Conservation (phyloP, 2,888 invertebrate genomes). For the Dendrolimus pini region DNA sequence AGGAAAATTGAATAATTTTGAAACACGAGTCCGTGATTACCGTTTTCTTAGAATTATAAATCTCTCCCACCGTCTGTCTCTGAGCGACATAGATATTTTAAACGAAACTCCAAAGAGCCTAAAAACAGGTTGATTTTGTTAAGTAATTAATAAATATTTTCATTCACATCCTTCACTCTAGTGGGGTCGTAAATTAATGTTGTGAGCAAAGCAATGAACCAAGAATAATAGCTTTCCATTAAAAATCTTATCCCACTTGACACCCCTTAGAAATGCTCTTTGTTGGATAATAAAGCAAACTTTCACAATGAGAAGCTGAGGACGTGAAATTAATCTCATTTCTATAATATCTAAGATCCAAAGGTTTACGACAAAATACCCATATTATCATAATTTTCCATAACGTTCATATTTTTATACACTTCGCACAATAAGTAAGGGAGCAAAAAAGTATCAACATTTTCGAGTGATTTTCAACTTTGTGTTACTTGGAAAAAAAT, state of each 20-base stretch:
- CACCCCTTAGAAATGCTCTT: conserved; percentile 19
- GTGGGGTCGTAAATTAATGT: conserved; percentile 13
- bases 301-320: background rate
- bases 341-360: background rate
- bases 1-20: too few species aligned
- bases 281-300: conserved; percentile 16
- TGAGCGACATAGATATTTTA: conserved; percentile 1
- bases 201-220: conserved; percentile 23
- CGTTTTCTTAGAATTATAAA: too few species aligned
- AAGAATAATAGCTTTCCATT: conserved; percentile 24
- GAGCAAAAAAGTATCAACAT: too few species aligned
- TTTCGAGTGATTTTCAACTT: too few species aligned
- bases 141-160: background rate
- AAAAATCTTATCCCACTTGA: conserved; percentile 23
- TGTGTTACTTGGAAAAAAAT: too few species aligned
- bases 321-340: background rate
- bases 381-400: too few species aligned
- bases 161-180: background rate
- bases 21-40: too few species aligned
- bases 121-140: background rate
- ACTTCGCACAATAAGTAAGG: too few species aligned
- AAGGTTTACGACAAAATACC: too few species aligned
- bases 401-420: too few species aligned
- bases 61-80: too few species aligned
- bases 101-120: background rate